Percentiles rank a stretch among this genome's conserved stretches.
These are phyloP conservation scores for Liolophura sinensis DNA, from an alignment of 1,140 invertebrate species.

Conservation along the genomic window DNA sequence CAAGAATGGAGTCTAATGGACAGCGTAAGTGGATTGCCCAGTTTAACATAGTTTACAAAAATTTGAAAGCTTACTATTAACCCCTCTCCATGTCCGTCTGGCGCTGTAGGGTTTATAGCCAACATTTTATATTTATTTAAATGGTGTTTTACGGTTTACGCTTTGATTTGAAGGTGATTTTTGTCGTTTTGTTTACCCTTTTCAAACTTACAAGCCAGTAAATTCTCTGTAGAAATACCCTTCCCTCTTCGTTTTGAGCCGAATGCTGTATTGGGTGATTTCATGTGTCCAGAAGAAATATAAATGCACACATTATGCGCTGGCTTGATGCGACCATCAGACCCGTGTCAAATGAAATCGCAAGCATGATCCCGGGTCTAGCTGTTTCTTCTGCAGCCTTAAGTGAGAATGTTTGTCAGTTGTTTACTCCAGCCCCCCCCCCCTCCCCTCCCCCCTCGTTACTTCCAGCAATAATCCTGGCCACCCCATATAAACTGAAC, in stretches of 20 bases:
- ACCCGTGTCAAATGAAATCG: no score
- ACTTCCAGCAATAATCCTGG: no score
- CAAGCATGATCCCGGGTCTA: no score
- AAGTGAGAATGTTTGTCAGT: no score
- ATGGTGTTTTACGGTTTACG: not conserved
- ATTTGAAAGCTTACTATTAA: not conserved
- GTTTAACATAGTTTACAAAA: conserved; percentile 3
- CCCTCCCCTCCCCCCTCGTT: no score
- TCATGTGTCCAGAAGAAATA: no score
- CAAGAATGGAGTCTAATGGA: conserved; percentile 43
- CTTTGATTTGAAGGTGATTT: not conserved
- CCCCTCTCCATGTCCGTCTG: not conserved
- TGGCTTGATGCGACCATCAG: no score
- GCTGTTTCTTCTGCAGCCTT: no score
- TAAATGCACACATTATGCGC: no score
- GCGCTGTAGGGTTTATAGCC: not conserved
- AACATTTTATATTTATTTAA: not conserved
- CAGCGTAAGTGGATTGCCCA: conserved; percentile 16
- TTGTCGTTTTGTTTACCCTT: not conserved
- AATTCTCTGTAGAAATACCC: not conserved
- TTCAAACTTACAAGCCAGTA: not conserved
- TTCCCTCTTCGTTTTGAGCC: not conserved
- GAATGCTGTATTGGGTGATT: no score
- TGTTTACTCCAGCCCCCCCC: no score
- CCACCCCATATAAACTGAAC: no score